These are phyloP conservation scores for Thomomys bottae DNA, from an alignment of 2,113 vertebrate genomes.

Conservation along the genomic window DNA sequence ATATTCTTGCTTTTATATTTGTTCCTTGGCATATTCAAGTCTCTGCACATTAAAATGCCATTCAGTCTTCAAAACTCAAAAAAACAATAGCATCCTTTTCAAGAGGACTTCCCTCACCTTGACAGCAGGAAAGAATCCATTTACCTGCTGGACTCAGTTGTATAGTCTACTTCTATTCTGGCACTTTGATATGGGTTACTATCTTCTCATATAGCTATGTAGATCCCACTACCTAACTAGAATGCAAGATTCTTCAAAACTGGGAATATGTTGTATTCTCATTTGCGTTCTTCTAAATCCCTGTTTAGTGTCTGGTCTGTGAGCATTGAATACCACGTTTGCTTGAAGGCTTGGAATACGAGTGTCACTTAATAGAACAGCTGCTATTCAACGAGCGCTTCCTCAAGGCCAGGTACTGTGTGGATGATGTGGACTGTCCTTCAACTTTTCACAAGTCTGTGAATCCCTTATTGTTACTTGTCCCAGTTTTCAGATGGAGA, in stretches of 20 bases:
- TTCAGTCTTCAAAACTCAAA: slow-evolving; percentile 35
- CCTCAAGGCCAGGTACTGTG: background rate
- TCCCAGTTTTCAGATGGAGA: slow-evolving; percentile 47
- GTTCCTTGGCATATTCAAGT: background rate
- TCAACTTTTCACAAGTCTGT: background rate
- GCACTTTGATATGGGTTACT: background rate
- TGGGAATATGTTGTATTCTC: background rate
- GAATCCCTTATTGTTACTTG: background rate
- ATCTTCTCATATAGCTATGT: slow-evolving; percentile 18
- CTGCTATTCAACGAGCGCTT: slow-evolving; percentile 29
- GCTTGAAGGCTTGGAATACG: slow-evolving; percentile 39
- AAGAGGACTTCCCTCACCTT: slow-evolving; percentile 14
- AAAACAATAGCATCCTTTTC: slow-evolving; percentile 42
- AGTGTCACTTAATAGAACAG: slow-evolving; percentile 23
- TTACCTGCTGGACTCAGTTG: slow-evolving; percentile 3
- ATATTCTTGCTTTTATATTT: background rate
- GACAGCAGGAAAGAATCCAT: background rate
- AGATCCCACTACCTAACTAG: background rate
- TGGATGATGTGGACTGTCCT: background rate
- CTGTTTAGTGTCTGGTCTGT: slow-evolving; percentile 15
- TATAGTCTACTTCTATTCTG: slow-evolving; percentile 14
- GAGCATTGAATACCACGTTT: slow-evolving; percentile 43
- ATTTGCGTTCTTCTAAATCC: slow-evolving; percentile 31
- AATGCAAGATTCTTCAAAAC: background rate
- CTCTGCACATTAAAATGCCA: background rate